Conservation (phyloP, 2,888 invertebrate genomes). For the Gastracanthus pulcherrimus region DNA sequence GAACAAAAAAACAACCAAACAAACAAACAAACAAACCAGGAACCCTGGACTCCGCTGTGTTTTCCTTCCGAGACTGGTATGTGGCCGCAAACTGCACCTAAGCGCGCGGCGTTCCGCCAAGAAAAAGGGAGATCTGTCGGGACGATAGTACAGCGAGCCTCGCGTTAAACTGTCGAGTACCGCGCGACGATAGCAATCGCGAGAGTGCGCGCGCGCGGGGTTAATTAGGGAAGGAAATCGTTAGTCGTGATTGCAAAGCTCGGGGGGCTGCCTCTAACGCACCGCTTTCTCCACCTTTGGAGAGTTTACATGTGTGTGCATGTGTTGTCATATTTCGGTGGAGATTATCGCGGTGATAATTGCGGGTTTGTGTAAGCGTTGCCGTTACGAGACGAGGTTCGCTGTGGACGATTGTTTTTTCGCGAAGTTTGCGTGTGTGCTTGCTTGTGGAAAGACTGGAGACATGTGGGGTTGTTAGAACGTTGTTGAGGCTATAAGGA, state of each 20-base stretch:
- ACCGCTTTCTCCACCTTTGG: slow-evolving; percentile 19
- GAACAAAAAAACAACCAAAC: no score
- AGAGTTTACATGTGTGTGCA: neutral
- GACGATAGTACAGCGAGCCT: slow-evolving; percentile 8
- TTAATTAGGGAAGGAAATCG: slow-evolving; percentile 55
- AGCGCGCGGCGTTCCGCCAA: neutral
- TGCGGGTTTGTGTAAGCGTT: no score
- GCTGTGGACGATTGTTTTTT: no score
- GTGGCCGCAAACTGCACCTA: neutral
- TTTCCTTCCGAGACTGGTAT: neutral
- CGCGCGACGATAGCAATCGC: slow-evolving; percentile 38
- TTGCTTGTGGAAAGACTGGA: no score
- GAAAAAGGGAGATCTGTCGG: slow-evolving; percentile 18
- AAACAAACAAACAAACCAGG: no score
- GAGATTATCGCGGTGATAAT: neutral
- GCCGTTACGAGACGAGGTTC: no score
- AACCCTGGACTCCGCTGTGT: neutral
- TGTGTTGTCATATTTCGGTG: neutral
- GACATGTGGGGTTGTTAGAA: no score
- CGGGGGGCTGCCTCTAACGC: neutral
- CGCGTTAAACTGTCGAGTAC: slow-evolving; percentile 43
- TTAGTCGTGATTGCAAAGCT: slow-evolving; percentile 50
- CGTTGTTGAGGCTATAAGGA: no score
- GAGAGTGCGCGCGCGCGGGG: neutral
- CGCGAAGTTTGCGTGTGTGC: no score